Evolutionary conservation across 2,797 vertebrate species (phyloP).

Genomic region (Craterocephalus amniculus): DNA sequence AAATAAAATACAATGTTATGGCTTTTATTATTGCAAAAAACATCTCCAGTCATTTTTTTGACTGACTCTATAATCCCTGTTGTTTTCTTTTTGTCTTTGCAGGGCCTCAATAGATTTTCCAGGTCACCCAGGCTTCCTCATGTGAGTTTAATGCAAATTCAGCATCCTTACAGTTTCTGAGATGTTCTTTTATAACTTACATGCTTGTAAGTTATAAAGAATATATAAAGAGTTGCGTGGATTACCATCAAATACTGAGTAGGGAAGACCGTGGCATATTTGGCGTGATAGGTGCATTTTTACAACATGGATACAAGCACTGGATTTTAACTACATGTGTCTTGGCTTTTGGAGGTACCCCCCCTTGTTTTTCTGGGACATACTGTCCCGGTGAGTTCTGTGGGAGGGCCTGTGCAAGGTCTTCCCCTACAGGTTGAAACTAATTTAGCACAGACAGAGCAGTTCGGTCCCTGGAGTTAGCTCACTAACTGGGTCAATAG

Average conservation of each 20-base stretch:
- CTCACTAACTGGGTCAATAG: constrained; percentile 70
- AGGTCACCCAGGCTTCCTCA: constrained; percentile 88
- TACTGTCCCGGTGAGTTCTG: constrained; percentile 26
- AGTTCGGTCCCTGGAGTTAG: constrained; percentile 56
- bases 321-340: constrained; percentile 9
- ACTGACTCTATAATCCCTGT: not conserved
- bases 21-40: constrained; percentile 1
- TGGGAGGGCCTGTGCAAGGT: constrained; percentile 49
- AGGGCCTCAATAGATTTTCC: constrained; percentile 87
- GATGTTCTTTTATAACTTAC: constrained; percentile 22
- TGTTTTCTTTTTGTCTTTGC: constrained; percentile 58
- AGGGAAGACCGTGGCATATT: not conserved
- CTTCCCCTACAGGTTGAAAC: constrained; percentile 71
- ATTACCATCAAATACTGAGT: not conserved
- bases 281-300: constrained; percentile 3
- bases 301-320: not conserved
- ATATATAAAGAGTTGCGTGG: not conserved
- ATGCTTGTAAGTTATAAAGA: not conserved
- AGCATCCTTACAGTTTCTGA: not conserved
- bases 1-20: constrained; percentile 7
- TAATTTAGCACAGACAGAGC: constrained; percentile 57
- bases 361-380: constrained; percentile 44
- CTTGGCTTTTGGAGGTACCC: constrained; percentile 37
- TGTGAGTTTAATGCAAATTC: constrained; percentile 73
- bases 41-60: not conserved